Percentiles rank a stretch among this genome's conserved stretches.
Evolutionary conservation across 2,113 vertebrate species (phyloP).

Genomic region (Tyrannus savana): DNA sequence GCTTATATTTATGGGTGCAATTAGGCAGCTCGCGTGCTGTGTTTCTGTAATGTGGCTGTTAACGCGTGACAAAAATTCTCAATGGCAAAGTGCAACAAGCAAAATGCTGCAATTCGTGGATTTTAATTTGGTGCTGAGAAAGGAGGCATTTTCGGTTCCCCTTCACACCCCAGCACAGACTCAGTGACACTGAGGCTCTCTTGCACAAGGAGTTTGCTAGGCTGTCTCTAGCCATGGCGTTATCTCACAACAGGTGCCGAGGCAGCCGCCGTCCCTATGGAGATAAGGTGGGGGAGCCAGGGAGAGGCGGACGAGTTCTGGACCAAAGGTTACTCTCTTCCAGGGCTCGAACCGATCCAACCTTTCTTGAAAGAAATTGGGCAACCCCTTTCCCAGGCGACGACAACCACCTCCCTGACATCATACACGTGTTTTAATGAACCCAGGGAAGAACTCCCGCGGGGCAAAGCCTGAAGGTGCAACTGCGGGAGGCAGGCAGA

Average conservation of each 20-base stretch:
- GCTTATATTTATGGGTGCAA: not conserved
- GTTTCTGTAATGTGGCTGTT: not conserved
- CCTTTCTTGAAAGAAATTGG: not conserved
- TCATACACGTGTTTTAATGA: not conserved
- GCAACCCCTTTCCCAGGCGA: not conserved
- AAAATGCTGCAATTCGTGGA: not conserved
- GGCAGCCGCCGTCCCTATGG: not conserved
- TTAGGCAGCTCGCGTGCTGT: not conserved
- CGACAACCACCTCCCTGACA: not conserved
- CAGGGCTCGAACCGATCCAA: not conserved
- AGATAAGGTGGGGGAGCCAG: not conserved
- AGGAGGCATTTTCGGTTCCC: not conserved
- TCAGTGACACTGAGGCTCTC: not conserved
- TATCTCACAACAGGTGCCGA: not conserved
- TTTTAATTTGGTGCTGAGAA: not conserved
- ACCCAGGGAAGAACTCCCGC: not conserved
- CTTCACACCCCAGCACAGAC: rapidly evolving
- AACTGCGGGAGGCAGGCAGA: not conserved
- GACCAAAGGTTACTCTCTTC: not conserved
- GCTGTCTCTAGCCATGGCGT: not conserved
- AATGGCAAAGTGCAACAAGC: not conserved
- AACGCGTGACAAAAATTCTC: not conserved
- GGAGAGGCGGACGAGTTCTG: not conserved
- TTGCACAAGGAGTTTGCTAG: not conserved
- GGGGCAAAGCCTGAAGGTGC: not conserved